Evolutionary conservation across 2,888 invertebrate genomes (phyloP).

Genomic region (Drosophila pseudotakahashii): DNA sequence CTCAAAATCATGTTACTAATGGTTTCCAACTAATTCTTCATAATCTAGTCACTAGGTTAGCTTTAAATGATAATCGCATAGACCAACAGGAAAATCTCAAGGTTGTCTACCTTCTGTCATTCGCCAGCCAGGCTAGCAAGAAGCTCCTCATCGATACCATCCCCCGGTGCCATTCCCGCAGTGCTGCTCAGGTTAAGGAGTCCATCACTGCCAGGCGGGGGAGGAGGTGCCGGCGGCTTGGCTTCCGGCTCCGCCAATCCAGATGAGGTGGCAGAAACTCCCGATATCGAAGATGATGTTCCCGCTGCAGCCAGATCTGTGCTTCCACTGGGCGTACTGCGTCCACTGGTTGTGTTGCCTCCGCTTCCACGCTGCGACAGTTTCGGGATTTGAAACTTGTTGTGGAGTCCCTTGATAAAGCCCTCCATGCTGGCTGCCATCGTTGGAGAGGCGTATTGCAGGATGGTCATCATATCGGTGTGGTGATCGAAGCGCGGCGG

Average conservation of each 20-base stretch:
- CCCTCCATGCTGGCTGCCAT: slow-evolving; percentile 89
- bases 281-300: slow-evolving; percentile 31
- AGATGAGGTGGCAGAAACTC: slow-evolving; percentile 13
- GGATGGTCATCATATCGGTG: slow-evolving; percentile 85
- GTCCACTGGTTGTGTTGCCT: slow-evolving; percentile 15
- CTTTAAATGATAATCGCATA: slow-evolving; percentile 23
- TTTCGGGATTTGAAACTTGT: slow-evolving; percentile 95
- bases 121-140: slow-evolving; percentile 74
- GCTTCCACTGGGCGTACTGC: slow-evolving; percentile 15
- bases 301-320: slow-evolving; percentile 13
- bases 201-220: slow-evolving; percentile 36
- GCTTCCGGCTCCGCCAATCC: slow-evolving; percentile 22
- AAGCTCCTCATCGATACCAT: slow-evolving; percentile 70
- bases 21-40: neutral
- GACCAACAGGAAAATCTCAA: slow-evolving; percentile 75
- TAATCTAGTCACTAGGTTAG: slow-evolving; percentile 10
- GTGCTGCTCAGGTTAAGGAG: slow-evolving; percentile 45
- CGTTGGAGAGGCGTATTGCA: slow-evolving; percentile 85
- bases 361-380: slow-evolving; percentile 86
- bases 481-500: slow-evolving; percentile 80
- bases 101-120: slow-evolving; percentile 69
- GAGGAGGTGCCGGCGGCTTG: slow-evolving; percentile 30
- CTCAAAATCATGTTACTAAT: slow-evolving; percentile 1
- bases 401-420: slow-evolving; percentile 90
- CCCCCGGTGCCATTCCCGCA: slow-evolving; percentile 28